Evolutionary conservation across 1,140 invertebrate genomes (phyloP), one percentile per base, ranked within the genome.

Genomic region (Calephelis virginiensis): DNA sequence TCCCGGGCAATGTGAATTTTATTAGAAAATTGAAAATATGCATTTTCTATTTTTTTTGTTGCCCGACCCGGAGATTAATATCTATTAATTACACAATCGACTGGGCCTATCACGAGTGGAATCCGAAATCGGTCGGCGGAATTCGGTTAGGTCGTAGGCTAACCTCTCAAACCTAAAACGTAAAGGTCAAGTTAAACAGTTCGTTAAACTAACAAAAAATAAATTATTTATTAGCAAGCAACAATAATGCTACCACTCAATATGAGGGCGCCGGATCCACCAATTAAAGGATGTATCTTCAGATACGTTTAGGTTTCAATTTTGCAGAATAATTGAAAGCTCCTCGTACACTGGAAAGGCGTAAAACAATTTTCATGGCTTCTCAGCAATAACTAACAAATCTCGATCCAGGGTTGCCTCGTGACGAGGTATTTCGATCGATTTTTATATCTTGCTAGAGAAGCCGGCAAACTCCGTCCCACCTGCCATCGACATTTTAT

Each of bases 281-380:
- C 37, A 50, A 43, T 50, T 53, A 43, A 53, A 38, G 53, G 40
- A 38, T 46, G n/a, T 40, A 43, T 46, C 13, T 46, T 14, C 14
- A 13, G 45, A 62, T 43, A 62, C 43, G 56, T 50, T 77, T 64
- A 76, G 73, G 64, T 79, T 86, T 86, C 81, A 88, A 88, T 88
- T 83, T 81, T 79, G 73, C 78, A 71, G 64, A 71, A 50, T 76
- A 82, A 87, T 87, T 80, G 86, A 89, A 81, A 86, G 75, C 76
- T 87, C 64, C 76, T 49, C 73, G 69, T 72, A 89, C 88, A 89
- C 77, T 83, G 84, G 83, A 89, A 86, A 85, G 86, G 88, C 88
- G 86, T 90, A 82, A 89, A 90, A 89, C 83, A 88, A 89, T 90
- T 88, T 89, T 81, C 86, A 84, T 85, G 71, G 79, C 76, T 77